Conservation (phyloP, 1,140 invertebrate species). For the Coenobita brevimanus region DNA sequence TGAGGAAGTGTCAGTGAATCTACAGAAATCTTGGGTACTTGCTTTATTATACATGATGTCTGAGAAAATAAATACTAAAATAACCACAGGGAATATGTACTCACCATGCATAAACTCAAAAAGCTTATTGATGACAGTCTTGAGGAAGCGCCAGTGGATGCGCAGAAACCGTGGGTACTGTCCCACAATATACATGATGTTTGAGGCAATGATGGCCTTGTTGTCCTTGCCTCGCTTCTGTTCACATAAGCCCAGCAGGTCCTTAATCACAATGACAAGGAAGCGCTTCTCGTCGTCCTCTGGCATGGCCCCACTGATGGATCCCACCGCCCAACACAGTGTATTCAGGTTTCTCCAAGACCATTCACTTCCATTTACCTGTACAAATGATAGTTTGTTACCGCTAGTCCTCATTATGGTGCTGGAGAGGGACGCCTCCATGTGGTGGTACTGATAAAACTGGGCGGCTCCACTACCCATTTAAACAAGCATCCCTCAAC, state of each 20-base stretch:
- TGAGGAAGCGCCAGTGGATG: constrained; percentile 99
- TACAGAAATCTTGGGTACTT: too few species aligned
- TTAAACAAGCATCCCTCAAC: too few species aligned
- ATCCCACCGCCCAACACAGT: constrained; percentile 99
- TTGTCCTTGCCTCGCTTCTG: constrained; percentile 99
- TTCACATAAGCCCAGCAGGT: constrained; percentile 97
- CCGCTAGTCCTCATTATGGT: too few species aligned
- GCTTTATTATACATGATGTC: neutral
- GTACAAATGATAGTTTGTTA: neutral
- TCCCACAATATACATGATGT: constrained; percentile 99
- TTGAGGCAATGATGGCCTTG: constrained; percentile 99
- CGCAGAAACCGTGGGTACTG: constrained; percentile 99
- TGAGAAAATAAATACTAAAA: neutral
- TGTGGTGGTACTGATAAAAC: too few species aligned
- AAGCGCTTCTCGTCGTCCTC: constrained; percentile 99
- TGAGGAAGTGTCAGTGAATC: neutral
- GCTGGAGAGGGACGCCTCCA: too few species aligned
- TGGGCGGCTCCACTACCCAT: too few species aligned
- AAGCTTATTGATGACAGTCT: constrained; percentile 99
- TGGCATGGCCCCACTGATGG: constrained; percentile 98
- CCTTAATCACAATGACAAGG: constrained; percentile 99
- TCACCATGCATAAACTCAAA: constrained; percentile 99
- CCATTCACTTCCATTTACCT: constrained; percentile 96
- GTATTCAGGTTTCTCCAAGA: constrained; percentile 99
- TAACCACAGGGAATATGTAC: constrained; percentile 52